Conservation (phyloP, 2,113 vertebrate species). For the Corythornis cristatus region DNA sequence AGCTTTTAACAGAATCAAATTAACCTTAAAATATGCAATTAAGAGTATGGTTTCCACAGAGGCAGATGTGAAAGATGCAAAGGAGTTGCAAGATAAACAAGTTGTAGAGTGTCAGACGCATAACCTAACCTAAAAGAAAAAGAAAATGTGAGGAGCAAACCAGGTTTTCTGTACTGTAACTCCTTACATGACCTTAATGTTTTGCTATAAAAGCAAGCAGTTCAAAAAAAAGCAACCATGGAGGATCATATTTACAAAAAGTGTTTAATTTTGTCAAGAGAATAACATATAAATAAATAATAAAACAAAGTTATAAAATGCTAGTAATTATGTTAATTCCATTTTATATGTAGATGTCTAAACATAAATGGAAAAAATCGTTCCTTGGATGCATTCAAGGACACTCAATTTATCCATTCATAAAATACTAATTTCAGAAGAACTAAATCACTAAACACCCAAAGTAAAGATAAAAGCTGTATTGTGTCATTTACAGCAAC, state of each 20-base stretch:
- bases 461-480: not conserved
- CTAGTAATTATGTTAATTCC: not conserved
- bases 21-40: constrained; percentile 45
- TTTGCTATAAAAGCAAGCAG: not conserved
- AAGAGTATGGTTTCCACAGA: constrained; percentile 15
- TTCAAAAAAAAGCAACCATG: not conserved
- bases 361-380: not conserved
- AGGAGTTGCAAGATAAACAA: constrained; percentile 35
- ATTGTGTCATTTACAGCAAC: not conserved
- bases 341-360: not conserved
- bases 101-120: not conserved
- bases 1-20: constrained; percentile 23
- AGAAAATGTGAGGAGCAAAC: not conserved
- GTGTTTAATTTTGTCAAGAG: not conserved
- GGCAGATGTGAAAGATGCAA: constrained; percentile 33
- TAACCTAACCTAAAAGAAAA: constrained; percentile 9
- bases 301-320: not conserved
- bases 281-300: not conserved
- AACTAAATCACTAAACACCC: not conserved
- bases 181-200: not conserved
- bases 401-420: not conserved
- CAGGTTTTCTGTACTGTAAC: not conserved
- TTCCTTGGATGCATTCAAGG: not conserved
- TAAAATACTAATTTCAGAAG: not conserved
- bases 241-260: not conserved